Evolutionary conservation across 2,113 vertebrate genomes (phyloP), one percentile per base, ranked within the genome.

Genomic region (Vulpes vulpes): DNA sequence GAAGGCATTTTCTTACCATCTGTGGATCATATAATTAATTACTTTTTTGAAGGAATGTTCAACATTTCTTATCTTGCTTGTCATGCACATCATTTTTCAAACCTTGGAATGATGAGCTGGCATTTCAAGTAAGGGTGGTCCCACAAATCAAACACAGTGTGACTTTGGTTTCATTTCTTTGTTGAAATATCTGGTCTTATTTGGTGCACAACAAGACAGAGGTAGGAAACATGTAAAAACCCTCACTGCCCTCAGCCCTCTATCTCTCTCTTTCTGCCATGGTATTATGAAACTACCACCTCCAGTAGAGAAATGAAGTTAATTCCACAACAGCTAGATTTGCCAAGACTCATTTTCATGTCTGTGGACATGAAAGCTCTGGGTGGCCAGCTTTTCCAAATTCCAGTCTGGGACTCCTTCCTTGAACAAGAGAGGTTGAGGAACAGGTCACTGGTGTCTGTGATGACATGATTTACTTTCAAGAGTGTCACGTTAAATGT

Each of bases 301-400:
- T 98, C 95, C 57, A 83, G 83, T 94, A 98, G 95, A 98, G 97
- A 97, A 95, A 97, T 89, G 91, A 96, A 96, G 85, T 97, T 97
- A 96, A 97, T 98, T 96, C 92, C 95, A 94, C 64, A 96, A 95
- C 71, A 92, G 93, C 74, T 95, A 83, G 71, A 95, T 98, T 98
- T 95, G 78, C 98, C 93, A 94, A 98, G 96, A 97, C 94, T 98
- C 95, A 94, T 95, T 97, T 97, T 96, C 94, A 89, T 96, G 93
- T 93, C 96, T 76, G 81, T 86, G 97, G 94, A 80, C 96, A 97
- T 0, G 2, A 92, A 95, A 91, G 35, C 57, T 95, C 85, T 91
- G 85, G 91, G 79, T 95, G 95, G 89, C 90, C 97, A 96, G 96
- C 95, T 98, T 97, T 97, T 98, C 93, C 82, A 96, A 95, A 94